phyloP scores from a whole-genome alignment of 2,797 vertebrate species.

The Megalops cyprinoides region DNA sequence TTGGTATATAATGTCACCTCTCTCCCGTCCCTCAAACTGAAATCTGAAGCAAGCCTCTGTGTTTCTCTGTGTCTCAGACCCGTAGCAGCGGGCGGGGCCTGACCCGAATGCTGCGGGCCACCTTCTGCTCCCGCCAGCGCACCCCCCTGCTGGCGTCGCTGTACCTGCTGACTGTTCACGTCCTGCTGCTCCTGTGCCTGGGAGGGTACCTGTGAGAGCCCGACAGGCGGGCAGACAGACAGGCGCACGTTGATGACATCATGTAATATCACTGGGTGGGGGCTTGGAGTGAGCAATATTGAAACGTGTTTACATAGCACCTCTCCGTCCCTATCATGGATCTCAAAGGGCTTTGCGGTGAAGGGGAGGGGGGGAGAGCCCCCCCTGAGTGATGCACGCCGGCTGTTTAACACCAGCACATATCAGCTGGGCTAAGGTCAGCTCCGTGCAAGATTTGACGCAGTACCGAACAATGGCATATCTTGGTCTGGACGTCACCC shows the following conservation, averaged over 20 bases:
- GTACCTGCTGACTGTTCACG: slow-evolving; percentile 86
- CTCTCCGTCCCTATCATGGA: too few relatives aligned
- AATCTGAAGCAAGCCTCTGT: background rate
- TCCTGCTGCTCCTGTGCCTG: slow-evolving; percentile 86
- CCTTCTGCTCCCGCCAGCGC: slow-evolving; percentile 81
- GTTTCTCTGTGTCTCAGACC: slow-evolving; percentile 65
- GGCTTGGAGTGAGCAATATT: slow-evolving; percentile 11
- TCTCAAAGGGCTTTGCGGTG: too few relatives aligned
- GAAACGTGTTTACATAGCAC: slow-evolving; percentile 11
- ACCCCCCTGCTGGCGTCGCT: slow-evolving; percentile 79
- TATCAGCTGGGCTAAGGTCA: too few relatives aligned
- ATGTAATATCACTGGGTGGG: slow-evolving; percentile 9
- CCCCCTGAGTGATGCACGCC: too few relatives aligned
- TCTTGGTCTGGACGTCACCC: slow-evolving; percentile 40
- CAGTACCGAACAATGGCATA: slow-evolving; percentile 37
- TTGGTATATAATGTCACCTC: too few relatives aligned
- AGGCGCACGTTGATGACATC: background rate
- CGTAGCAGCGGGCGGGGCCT: slow-evolving; percentile 70
- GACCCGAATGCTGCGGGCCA: slow-evolving; percentile 76
- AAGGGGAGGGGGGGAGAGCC: slow-evolving; percentile 15
- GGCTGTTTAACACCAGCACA: too few relatives aligned
- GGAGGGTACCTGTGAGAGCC: slow-evolving; percentile 82
- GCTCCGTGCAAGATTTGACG: slow-evolving; percentile 63
- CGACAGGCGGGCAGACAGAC: slow-evolving; percentile 4
- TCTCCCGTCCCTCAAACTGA: too few relatives aligned